Evolutionary conservation across 2,888 invertebrate species (phyloP).

Genomic region (Perizoma affinitatum): DNA sequence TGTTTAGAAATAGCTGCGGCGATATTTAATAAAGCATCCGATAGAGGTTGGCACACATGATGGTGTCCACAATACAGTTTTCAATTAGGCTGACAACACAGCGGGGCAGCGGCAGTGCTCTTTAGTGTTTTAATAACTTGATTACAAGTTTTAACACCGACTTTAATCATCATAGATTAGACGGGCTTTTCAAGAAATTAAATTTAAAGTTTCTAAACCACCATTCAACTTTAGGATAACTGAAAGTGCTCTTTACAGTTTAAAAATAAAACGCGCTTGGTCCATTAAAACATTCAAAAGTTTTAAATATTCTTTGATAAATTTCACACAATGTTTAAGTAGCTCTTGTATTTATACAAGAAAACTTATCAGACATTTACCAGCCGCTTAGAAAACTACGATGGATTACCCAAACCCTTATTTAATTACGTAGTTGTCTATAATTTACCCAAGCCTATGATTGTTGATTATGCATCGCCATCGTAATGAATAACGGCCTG

Average conservation of each 20-base stretch:
- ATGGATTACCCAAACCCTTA: too few species aligned
- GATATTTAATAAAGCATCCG: not conserved
- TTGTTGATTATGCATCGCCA: too few species aligned
- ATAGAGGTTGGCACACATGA: constrained; percentile 18
- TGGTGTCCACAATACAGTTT: constrained; percentile 61
- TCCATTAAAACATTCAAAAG: constrained; percentile 36
- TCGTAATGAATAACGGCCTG: too few species aligned
- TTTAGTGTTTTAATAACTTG: constrained; percentile 74
- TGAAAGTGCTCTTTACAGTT: constrained; percentile 30
- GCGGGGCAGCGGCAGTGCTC: constrained; percentile 45
- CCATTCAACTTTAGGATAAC: constrained; percentile 30
- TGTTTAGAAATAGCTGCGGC: too few species aligned
- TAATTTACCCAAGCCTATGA: too few species aligned
- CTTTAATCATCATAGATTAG: constrained; percentile 27
- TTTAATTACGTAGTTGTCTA: too few species aligned
- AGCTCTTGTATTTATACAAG: constrained; percentile 8
- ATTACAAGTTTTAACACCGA: constrained; percentile 48
- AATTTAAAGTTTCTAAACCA: constrained; percentile 16
- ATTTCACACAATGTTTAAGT: constrained; percentile 23
- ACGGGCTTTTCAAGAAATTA: constrained; percentile 20
- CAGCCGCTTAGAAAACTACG: too few species aligned
- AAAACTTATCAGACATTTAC: too few species aligned
- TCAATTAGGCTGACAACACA: constrained; percentile 70
- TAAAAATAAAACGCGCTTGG: constrained; percentile 29
- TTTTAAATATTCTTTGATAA: constrained; percentile 33